Conservation (phyloP, 2,113 vertebrate genomes). For the Pedionomus torquatus region DNA sequence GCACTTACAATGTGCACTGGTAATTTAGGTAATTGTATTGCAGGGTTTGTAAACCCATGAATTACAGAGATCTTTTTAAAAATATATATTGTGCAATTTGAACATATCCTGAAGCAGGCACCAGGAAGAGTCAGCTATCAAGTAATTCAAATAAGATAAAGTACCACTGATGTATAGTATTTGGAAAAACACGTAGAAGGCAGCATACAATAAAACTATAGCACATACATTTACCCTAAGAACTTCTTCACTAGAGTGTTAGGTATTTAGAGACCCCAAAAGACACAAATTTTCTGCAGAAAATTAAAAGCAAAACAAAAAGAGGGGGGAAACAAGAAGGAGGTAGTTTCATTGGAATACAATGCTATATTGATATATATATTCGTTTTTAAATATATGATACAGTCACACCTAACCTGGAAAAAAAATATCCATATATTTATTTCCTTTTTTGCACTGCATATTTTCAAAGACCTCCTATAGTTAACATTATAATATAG, state of each 20-base stretch:
- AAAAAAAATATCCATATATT: constrained; percentile 43
- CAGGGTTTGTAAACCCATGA: constrained; percentile 74
- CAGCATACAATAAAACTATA: neutral
- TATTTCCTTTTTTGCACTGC: constrained; percentile 20
- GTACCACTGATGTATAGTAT: neutral
- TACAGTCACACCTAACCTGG: constrained; percentile 27
- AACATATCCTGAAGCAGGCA: constrained; percentile 77
- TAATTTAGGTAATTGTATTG: constrained; percentile 84
- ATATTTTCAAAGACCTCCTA: constrained; percentile 79
- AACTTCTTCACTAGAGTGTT: neutral
- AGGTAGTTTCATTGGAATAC: neutral
- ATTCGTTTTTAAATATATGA: constrained; percentile 51
- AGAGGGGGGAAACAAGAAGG: neutral
- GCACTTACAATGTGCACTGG: constrained; percentile 72
- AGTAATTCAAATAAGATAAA: constrained; percentile 58
- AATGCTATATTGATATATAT: constrained; percentile 40
- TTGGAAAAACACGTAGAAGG: neutral
- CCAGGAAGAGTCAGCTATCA: constrained; percentile 72
- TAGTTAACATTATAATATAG: constrained; percentile 86
- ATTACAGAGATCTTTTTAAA: constrained; percentile 80
- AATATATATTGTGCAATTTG: constrained; percentile 78
- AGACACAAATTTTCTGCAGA: neutral
- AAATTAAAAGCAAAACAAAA: neutral
- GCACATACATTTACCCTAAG: neutral
- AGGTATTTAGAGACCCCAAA: neutral